Base-by-base conservation (phyloP, 2,888 invertebrate genomes). In the Tortricodes alternella region DNA sequence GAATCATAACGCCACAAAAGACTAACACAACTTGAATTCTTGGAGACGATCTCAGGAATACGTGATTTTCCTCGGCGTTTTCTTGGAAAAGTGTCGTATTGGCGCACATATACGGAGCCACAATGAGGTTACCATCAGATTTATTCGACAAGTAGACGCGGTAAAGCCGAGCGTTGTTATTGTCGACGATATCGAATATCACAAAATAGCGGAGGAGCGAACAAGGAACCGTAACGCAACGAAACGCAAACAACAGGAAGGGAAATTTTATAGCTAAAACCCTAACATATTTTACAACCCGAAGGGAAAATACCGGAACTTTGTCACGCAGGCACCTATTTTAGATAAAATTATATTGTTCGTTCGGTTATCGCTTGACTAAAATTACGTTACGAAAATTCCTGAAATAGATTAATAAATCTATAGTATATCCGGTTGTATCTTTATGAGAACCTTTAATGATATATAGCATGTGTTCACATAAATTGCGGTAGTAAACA, bases 161-260 rank as follows among this genome's bases (percentile, higher is more conserved):
- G 49, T 13, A 43, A 56, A 49, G 29, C 43, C 63, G 60, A 65
- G 66, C 62, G 68, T 67, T 77, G 76, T 76, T 78, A 78, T 76
- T 78, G 70, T 67, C 66, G 65, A 56, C 62, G 57, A 73, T 77
- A 80, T 80, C 75, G 76, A 75, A 79, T 80, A 76, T 78, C 74
- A 68, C 73, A 76, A 74, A 77, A 76, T 69, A 71, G 69, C 67
- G 55, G 43, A 16, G 53, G 27, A 48, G 46, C 55, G 48, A 58
- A 68, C 67, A 67, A 66, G 61, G 70, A 69, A 62, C 67, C 62
- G 67, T 65, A 75, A 77, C 71, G 71, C 68, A 76, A 78, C 71
- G 72, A 65, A 69, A 66, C 35, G 46, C 53, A 73, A 70, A 70
- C 70, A 72, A 70, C 70, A 63, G 62, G 49, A 58, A 61, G 53